Percentiles rank a stretch among this genome's conserved stretches.
phyloP scores from a whole-genome alignment of 2,113 vertebrate genomes.

The Neolamprologus caudopunctatus region DNA sequence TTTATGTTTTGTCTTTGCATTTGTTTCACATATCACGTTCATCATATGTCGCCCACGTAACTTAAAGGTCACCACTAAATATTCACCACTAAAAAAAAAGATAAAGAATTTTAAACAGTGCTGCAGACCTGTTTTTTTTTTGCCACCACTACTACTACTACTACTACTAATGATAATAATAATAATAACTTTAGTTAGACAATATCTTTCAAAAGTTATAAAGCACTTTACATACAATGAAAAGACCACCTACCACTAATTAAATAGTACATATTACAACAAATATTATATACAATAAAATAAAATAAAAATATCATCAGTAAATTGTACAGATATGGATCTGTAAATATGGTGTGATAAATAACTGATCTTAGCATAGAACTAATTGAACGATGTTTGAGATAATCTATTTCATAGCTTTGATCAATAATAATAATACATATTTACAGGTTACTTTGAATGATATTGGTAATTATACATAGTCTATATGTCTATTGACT shows the following conservation, averaged over 20 bases:
- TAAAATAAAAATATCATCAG: not conserved
- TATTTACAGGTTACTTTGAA: not conserved
- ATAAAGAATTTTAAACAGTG: not conserved
- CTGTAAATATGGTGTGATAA: not conserved
- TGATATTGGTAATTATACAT: not conserved
- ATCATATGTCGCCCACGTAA: accelerated
- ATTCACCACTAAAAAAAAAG: not conserved
- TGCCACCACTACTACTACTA: not conserved
- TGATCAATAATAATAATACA: not conserved
- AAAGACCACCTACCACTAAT: not conserved
- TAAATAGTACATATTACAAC: not conserved
- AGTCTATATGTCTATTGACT: not conserved
- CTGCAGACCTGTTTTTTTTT: not conserved
- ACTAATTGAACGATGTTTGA: not conserved
- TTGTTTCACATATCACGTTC: not conserved
- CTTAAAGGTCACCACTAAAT: not conserved
- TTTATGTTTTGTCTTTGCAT: not conserved
- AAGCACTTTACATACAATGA: not conserved
- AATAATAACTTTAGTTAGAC: not conserved
- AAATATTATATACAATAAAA: not conserved
- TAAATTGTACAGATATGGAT: not conserved
- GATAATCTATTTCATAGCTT: not conserved
- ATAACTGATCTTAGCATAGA: not conserved
- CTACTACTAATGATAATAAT: not conserved
- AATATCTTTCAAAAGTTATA: not conserved